Evolutionary conservation across 2,888 invertebrate genomes (phyloP), one percentile per base, ranked within the genome.

Genomic region (Sicus ferrugineus): DNA sequence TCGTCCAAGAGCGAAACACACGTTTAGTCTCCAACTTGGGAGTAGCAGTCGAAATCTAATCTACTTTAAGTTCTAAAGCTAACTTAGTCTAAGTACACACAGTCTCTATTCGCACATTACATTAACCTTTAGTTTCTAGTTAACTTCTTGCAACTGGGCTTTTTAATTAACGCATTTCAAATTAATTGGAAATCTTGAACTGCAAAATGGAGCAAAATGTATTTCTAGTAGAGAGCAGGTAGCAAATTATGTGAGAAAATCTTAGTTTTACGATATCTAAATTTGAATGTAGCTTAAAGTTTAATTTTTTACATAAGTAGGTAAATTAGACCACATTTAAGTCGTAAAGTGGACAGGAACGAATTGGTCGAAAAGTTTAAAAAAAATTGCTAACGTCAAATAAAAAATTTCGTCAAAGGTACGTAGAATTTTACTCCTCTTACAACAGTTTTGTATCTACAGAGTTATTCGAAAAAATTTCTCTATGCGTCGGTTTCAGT

Each of bases 351-450:
- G n/a, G 9, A 48, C 19, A 19, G 19, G n/a, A 42, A 42, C 42
- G 3, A 42, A 56, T 30, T 30, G 28, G 30, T 30, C 42, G 16
- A 42, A 42, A 28, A 26, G 30, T 30, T n/a, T 4, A 42, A 42
- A 28, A 26, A 23, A 56, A 30, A 14, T 42, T 28, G 46, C 14
- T 48, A 54, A 16, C 52, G 54, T 16, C 38, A 14, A 65, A 65
- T 38, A 34, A 65, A 54, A 64, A 65, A 30, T 38, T 23, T 62
- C 50, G 34, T 28, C 28, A 30, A 30, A 48, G 50, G 52, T 64
- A 64, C 30, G 52, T 30, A 34, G 16, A 50, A 7, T 30, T n/a
- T 6, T 34, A 26, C 1, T n/a, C 3, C n/a, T n/a, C n/a, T n/a
- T n/a, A n/a, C n/a, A n/a, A n/a, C n/a, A n/a, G n/a, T n/a, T n/a